phyloP scores from a whole-genome alignment of 2,113 vertebrate species.

The Seriola rivoliana region DNA sequence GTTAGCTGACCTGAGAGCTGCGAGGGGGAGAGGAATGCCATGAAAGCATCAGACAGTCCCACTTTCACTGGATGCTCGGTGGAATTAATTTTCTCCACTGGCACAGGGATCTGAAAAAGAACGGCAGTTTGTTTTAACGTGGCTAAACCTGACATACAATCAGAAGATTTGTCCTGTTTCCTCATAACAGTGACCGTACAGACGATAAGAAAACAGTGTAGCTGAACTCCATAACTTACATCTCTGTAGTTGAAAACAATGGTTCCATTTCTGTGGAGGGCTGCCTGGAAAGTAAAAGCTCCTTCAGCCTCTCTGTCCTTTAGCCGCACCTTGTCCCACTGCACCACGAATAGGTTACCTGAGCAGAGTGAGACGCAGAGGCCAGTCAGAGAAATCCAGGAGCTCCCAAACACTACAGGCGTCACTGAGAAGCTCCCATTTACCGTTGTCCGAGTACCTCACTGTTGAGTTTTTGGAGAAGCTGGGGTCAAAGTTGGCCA shows the following conservation, averaged over 20 bases:
- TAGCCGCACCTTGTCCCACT: constrained; percentile 92
- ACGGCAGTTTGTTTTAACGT: not conserved
- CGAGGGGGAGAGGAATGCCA: constrained; percentile 84
- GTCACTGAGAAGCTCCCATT: constrained; percentile 51
- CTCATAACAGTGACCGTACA: not conserved
- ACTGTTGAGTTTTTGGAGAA: constrained; percentile 93
- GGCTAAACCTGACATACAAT: not conserved
- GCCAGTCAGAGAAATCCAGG: not conserved
- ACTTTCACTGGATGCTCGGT: constrained; percentile 95
- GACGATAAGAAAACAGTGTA: not conserved
- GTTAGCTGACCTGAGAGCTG: constrained; percentile 85
- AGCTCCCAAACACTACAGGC: not conserved
- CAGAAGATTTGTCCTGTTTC: not conserved
- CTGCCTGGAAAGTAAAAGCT: constrained; percentile 91
- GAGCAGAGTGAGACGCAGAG: constrained; percentile 20
- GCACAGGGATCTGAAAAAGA: constrained; percentile 88
- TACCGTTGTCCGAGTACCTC: constrained; percentile 93
- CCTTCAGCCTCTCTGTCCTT: constrained; percentile 88
- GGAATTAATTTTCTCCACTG: constrained; percentile 89
- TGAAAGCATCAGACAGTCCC: constrained; percentile 96
- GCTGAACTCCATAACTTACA: constrained; percentile 72
- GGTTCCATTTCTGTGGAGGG: constrained; percentile 87
- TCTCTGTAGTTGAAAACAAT: constrained; percentile 92
- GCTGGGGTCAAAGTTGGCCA: constrained; percentile 99
- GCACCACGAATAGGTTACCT: constrained; percentile 91